Evolutionary conservation across 1,140 invertebrate species (phyloP).

Genomic region (Harlomillsia oculata): DNA sequence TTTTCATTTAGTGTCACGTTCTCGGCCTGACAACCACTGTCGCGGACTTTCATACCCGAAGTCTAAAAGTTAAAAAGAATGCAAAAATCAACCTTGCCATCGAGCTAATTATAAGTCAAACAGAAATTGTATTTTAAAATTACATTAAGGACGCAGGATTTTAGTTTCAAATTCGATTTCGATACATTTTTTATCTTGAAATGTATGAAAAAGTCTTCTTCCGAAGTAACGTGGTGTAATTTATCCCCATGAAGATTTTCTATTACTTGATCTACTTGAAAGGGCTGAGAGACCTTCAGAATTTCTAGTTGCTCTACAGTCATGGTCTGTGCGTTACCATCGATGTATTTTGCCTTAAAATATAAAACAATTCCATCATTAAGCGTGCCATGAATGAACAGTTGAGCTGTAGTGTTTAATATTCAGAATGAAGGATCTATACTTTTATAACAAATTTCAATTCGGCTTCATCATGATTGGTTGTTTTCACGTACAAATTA

Average conservation of each 20-base stretch:
- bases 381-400: no score
- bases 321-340: slow-evolving; percentile 16
- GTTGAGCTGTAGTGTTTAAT: no score
- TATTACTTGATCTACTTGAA: slow-evolving; percentile 13
- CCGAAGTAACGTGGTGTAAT: neutral
- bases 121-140: no score
- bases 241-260: slow-evolving; percentile 9
- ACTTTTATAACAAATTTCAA: slow-evolving; percentile 22
- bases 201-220: slow-evolving; percentile 19
- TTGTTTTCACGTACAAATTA: slow-evolving; percentile 17
- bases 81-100: no score
- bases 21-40: no score
- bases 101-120: no score
- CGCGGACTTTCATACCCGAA: no score
- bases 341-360: slow-evolving; percentile 24
- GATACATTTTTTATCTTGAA: slow-evolving; percentile 20
- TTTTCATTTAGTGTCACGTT: no score
- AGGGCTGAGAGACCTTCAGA: slow-evolving; percentile 19
- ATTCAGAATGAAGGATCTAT: no score
- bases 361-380: neutral
- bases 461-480: slow-evolving; percentile 13
- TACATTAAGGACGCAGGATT: no score
- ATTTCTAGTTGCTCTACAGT: slow-evolving; percentile 12
- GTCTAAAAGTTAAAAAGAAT: no score
- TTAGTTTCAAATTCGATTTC: no score